A percentile compares a stretch with the other conserved stretches of the same genome.
phyloP scores from a whole-genome alignment of 2,113 vertebrate species.

The Vulpes ferrilata region DNA sequence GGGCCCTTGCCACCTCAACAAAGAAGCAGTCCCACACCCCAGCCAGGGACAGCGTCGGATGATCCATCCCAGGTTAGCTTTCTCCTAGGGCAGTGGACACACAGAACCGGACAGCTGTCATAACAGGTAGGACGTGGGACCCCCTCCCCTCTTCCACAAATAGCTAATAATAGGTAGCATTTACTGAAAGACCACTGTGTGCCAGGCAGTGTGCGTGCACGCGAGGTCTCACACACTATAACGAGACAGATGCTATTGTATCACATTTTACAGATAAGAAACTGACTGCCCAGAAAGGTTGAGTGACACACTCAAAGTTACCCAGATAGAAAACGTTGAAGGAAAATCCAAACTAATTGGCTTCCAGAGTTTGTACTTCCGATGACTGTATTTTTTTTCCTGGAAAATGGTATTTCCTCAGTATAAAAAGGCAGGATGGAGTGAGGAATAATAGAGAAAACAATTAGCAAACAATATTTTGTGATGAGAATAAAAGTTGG shows the following conservation, averaged over 20 bases:
- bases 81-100: neutral
- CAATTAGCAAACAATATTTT: neutral
- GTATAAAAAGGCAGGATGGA: neutral
- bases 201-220: neutral
- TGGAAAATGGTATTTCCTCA: neutral
- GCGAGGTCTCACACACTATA: neutral
- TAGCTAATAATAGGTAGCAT: neutral
- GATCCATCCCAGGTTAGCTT: neutral
- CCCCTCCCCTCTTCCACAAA: neutral
- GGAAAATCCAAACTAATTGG: neutral
- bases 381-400: neutral
- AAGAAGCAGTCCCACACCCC: neutral
- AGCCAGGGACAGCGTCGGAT: neutral
- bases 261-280: neutral
- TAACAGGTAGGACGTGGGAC: neutral
- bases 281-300: neutral
- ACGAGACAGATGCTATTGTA: neutral
- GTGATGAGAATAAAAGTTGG: neutral
- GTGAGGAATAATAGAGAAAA: neutral
- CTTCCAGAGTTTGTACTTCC: neutral
- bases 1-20: neutral
- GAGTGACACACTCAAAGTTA: neutral
- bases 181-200: neutral
- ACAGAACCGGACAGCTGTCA: neutral
- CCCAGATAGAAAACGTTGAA: neutral